Conservation (phyloP, 2,888 invertebrate genomes). For the Brachyopa scutellaris region DNA sequence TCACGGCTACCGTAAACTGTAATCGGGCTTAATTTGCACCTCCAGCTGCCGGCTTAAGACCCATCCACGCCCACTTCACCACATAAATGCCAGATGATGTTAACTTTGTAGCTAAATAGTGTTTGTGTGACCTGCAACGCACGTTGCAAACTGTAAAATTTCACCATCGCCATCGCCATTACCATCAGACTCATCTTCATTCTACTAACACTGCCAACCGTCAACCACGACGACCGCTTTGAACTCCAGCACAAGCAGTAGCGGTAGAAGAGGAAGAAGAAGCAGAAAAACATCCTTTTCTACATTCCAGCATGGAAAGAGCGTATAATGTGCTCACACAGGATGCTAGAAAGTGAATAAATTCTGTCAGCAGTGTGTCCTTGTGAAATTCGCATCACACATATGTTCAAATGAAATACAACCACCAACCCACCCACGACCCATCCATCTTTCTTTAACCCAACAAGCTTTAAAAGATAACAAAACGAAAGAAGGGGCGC, state of each 20-base stretch:
- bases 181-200: conserved; percentile 4
- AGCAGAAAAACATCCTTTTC: conserved; percentile 14
- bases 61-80: conserved; percentile 43
- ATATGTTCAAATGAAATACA: conserved; percentile 69
- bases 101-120: conserved; percentile 44
- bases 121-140: conserved; percentile 53
- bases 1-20: conserved; percentile 61
- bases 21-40: conserved; percentile 66
- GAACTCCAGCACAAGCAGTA: conserved; percentile 48
- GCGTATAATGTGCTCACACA: conserved; percentile 62
- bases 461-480: conserved; percentile 64
- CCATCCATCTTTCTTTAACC: conserved; percentile 26
- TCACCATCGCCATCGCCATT: conserved; percentile 30
- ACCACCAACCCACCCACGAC: conserved; percentile 4
- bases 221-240: conserved; percentile 68
- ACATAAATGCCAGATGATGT: conserved; percentile 66
- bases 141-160: conserved; percentile 54
- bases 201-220: conserved; percentile 27
- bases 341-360: conserved; percentile 72
- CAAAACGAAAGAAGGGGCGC: conserved; percentile 31
- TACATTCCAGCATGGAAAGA: conserved; percentile 14
- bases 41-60: conserved; percentile 46
- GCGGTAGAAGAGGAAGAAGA: neutral
- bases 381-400: conserved; percentile 69
- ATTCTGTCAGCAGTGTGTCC: conserved; percentile 71